Base-by-base conservation (phyloP, 2,888 invertebrate species). In the Torymus tubicola region DNA sequence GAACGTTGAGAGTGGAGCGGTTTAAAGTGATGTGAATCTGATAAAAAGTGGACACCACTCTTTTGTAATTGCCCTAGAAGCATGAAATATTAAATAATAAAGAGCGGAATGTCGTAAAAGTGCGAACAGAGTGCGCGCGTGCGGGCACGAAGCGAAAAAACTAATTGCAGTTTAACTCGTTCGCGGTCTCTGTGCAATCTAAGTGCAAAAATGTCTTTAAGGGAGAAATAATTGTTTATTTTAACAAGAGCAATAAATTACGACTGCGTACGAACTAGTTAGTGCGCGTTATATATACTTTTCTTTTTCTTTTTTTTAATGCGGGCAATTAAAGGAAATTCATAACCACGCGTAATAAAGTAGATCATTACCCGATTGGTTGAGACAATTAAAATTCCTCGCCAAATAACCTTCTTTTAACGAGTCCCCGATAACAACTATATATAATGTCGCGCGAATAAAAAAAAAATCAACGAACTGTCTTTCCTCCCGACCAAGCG, bases 231-330 rank as follows among this genome's bases (percentile, higher is more conserved):
- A 69, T 76, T 69, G 65, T 78, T 65, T 65, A 58, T 68, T 70
- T 64, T 77, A 77, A 77, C 63, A 64, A 70, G 63, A 58, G 42
- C 61, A 57, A 57, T 77, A 77, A 77, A 70, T 70, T 61, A 24
- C 11, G 2, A 14, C 14, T 8, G 68, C 24, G 24, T 42, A 42
- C 21, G 53, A 61, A 14, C 18, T 67, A 52, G 67, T 42, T 16
- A 69, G 42, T 69, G 31, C 16, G n/a, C 42, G 24, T 21, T 11
- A 11, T 50, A 11, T 24, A 10, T 31, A 63, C 31, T 31, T 5
- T 12, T 13, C 67, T 11, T 18, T 3, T n/a, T 3, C 16, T 64
- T 77, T 68, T 42, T 14, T 24, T 10, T 14, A 8, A 42, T 42
- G 42, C 42, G 16, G 10, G 64, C 50, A 64, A 64, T 70, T 69